phyloP scores from a whole-genome alignment of 1,140 invertebrate species.

The Dermatophagoides farinae region DNA sequence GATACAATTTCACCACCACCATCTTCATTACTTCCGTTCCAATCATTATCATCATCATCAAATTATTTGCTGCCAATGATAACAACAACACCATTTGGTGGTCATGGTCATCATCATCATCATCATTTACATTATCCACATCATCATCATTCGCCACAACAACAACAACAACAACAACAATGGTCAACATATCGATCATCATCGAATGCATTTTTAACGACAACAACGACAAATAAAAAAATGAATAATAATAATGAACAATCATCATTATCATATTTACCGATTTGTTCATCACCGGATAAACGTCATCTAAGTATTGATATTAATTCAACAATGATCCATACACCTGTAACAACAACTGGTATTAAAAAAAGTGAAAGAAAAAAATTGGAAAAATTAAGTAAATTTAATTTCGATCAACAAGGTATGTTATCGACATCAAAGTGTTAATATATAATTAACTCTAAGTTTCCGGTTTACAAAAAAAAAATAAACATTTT shows the following conservation, averaged over 20 bases:
- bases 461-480: background rate
- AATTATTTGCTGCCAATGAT: background rate
- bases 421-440: slow-evolving; percentile 47
- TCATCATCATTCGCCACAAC: no score
- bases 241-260: background rate
- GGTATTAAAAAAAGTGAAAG: slow-evolving; percentile 23
- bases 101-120: background rate
- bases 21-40: background rate
- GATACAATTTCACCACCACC: no score
- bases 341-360: slow-evolving; percentile 14
- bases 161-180: background rate
- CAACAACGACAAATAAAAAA: no score
- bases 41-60: no score
- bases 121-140: background rate
- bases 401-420: slow-evolving; percentile 62
- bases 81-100: no score
- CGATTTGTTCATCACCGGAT: background rate
- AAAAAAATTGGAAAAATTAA: slow-evolving; percentile 42
- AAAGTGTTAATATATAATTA: background rate
- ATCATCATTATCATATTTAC: background rate
- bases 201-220: background rate
- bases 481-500: background rate
- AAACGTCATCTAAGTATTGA: background rate
- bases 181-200: background rate
- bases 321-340: background rate